Evolutionary conservation across 2,113 vertebrate species (phyloP).

Genomic region (Sus scrofa): DNA sequence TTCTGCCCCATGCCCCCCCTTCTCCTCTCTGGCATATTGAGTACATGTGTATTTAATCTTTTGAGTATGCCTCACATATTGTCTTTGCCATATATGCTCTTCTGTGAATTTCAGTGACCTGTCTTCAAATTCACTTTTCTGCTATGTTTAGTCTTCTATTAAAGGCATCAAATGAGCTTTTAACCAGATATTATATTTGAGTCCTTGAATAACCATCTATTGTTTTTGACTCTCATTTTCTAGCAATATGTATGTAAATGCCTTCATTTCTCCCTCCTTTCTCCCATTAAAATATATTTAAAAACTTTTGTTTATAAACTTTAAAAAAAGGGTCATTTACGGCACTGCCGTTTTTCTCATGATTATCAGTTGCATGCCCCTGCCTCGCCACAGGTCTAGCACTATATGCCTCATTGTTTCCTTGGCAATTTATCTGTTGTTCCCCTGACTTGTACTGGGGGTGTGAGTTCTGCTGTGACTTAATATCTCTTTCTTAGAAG

Average conservation of each 20-base stretch:
- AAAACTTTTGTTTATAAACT: neutral
- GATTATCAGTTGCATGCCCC: neutral
- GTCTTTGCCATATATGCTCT: neutral
- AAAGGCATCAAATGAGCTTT: neutral
- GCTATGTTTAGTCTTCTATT: neutral
- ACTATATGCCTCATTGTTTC: neutral
- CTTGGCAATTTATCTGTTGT: neutral
- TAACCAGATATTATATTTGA: neutral
- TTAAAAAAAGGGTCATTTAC: neutral
- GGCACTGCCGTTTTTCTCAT: neutral
- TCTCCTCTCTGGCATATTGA: neutral
- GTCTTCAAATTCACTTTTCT: slow-evolving; percentile 7
- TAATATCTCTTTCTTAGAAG: neutral
- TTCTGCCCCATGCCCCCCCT: neutral
- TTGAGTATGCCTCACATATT: neutral
- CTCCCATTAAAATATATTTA: slow-evolving; percentile 1
- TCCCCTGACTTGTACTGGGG: neutral
- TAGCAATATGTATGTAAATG: neutral
- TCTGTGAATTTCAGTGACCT: neutral
- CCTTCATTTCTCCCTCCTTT: neutral
- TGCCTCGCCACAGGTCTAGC: neutral
- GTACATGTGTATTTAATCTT: neutral
- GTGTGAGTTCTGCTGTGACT: neutral
- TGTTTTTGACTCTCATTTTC: slow-evolving; percentile 16
- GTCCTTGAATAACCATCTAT: neutral